Evolutionary conservation across 2,888 invertebrate species (phyloP), one percentile per base, ranked within the genome.

Genomic region (Watsonalla binaria): DNA sequence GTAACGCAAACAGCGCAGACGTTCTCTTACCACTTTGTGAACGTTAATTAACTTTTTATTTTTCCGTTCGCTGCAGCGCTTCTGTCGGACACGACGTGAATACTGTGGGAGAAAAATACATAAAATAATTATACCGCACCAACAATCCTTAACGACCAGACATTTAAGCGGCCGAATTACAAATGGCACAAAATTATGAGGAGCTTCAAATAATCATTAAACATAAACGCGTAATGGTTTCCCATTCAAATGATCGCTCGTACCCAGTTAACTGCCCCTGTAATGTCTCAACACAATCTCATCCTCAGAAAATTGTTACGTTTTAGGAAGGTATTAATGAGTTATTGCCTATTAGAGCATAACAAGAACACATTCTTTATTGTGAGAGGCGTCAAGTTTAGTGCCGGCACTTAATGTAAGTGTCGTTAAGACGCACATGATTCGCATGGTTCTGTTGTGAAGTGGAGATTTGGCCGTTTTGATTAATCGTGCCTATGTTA

Each of bases 161-260:
- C 78, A 74, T 78, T 78, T 65, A 64, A 68, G 68, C 61, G 66
- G 59, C 66, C 68, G 74, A 76, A 84, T 83, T 80, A 82, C 80
- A 74, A 86, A 85, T 78, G 80, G 77, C 72, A 70, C 73, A 79
- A 82, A 84, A 84, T 88, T 86, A 88, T 82, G 82, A 80, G 80
- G 70, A 78, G 80, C 80, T 86, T 84, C 80, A 84, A 87, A 87
- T 85, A 85, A 87, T 82, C 85, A 86, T 88, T 86, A 87, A 85
- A 86, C 84, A 85, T 86, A 86, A 89, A 86, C 82, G 81, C 76
- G 77, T 82, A 88, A 88, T 82, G 85, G 85, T 82, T 84, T 81
- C 84, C 84, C 83, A 84, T 88, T 81, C 76, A 77, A 84, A 82
- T 84, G 84, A 87, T 86, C 75, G 86, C 83, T 80, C 82, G 72